A percentile compares a stretch with the other conserved stretches of the same genome.
These are phyloP conservation scores for Etheostoma cragini DNA, from an alignment of 2,113 vertebrate genomes.

Conservation along the genomic window DNA sequence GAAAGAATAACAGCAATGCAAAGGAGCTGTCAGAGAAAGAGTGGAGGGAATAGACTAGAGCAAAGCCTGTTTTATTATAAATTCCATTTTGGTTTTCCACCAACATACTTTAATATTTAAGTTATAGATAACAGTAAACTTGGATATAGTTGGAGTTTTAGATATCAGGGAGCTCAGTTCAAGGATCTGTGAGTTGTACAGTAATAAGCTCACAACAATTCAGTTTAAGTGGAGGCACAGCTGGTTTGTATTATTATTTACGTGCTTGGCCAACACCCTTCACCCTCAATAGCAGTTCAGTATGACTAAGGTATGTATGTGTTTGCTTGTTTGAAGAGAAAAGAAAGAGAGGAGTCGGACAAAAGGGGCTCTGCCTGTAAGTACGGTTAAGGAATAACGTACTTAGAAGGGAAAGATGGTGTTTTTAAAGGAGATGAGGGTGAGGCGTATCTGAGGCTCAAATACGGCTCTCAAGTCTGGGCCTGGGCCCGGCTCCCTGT, in stretches of 20 bases:
- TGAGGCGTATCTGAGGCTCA: constrained; percentile 71
- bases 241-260: constrained; percentile 84
- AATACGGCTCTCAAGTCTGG: constrained; percentile 78
- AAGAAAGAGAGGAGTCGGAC: constrained; percentile 56
- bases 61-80: constrained; percentile 22
- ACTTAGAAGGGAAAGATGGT: constrained; percentile 39
- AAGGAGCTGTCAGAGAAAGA: constrained; percentile 16
- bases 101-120: constrained; percentile 38
- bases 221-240: constrained; percentile 69
- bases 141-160: constrained; percentile 17
- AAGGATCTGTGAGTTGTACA: constrained; percentile 48
- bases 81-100: constrained; percentile 34
- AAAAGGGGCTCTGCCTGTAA: constrained; percentile 47
- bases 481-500: constrained; percentile 77
- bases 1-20: constrained; percentile 42
- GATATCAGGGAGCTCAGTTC: constrained; percentile 24
- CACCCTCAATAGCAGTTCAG: constrained; percentile 67
- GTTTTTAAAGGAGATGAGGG: constrained; percentile 49
- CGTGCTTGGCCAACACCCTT: constrained; percentile 75
- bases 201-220: constrained; percentile 33
- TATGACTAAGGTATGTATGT: constrained; percentile 52
- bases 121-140: constrained; percentile 27
- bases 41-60: constrained; percentile 12
- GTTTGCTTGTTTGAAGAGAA: constrained; percentile 64
- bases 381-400: constrained; percentile 46